A percentile compares a stretch with the other conserved stretches of the same genome.
phyloP scores from a whole-genome alignment of 2,888 invertebrate genomes.

The Philaethria dido region DNA sequence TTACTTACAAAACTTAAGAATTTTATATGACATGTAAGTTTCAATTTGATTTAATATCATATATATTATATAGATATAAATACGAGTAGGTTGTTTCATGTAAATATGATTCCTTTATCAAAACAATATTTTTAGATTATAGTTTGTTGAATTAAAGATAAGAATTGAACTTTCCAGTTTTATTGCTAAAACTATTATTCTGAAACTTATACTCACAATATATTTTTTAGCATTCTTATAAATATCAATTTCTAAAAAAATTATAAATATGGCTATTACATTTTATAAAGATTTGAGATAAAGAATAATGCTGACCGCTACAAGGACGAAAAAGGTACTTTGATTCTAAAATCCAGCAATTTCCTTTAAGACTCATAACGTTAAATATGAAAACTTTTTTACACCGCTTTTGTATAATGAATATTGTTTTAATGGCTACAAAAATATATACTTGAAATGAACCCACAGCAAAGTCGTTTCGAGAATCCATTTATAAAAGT shows the following conservation, averaged over 20 bases:
- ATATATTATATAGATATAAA: no score
- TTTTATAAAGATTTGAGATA: slow-evolving; percentile 40
- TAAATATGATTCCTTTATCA: no score
- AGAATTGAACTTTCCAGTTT: no score
- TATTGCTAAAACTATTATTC: not conserved
- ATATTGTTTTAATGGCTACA: slow-evolving; percentile 48
- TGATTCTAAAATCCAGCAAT: slow-evolving; percentile 41
- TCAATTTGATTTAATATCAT: no score
- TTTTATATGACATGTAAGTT: no score
- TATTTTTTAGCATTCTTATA: not conserved
- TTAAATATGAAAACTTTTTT: slow-evolving; percentile 45
- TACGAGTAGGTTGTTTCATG: no score
- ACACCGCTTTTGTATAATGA: slow-evolving; percentile 45
- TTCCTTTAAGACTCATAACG: slow-evolving; percentile 45
- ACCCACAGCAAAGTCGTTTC: slow-evolving; percentile 41
- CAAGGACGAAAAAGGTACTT: slow-evolving; percentile 38
- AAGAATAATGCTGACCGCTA: slow-evolving; percentile 35
- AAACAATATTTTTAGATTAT: no score
- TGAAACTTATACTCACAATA: not conserved
- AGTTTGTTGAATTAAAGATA: no score
- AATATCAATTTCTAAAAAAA: slow-evolving; percentile 11
- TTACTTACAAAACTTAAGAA: no score
- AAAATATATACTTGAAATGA: slow-evolving; percentile 43
- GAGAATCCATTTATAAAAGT: slow-evolving; percentile 43
- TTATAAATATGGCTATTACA: slow-evolving; percentile 22